These are phyloP conservation scores for Epicampocera succincta DNA, from an alignment of 2,888 invertebrate species.

Conservation along the genomic window DNA sequence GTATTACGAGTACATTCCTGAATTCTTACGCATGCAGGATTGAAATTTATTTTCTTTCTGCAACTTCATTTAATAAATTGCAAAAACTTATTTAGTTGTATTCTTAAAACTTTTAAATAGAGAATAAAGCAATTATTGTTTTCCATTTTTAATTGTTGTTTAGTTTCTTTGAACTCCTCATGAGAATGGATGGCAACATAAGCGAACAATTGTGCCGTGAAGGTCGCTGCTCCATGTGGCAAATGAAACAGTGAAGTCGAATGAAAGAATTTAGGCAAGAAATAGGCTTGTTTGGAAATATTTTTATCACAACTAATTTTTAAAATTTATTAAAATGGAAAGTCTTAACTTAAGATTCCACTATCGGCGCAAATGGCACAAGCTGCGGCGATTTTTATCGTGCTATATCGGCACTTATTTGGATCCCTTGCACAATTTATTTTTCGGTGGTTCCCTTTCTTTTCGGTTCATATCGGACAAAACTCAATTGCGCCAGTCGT, in stretches of 20 bases:
- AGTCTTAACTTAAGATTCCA: too few species aligned
- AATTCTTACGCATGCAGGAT: neutral
- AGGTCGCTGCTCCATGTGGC: slow-evolving; percentile 34
- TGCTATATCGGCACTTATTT: too few species aligned
- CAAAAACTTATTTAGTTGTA: slow-evolving; percentile 47
- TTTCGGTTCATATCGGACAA: too few species aligned
- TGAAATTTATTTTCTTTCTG: slow-evolving; percentile 13
- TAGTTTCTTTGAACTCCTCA: slow-evolving; percentile 16
- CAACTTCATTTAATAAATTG: slow-evolving; percentile 37
- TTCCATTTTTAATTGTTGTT: slow-evolving; percentile 50
- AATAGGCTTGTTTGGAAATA: too few species aligned
- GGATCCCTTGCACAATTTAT: too few species aligned
- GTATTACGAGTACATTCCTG: neutral
- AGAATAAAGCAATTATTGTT: slow-evolving; percentile 62
- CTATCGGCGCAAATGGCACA: too few species aligned
- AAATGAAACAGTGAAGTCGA: slow-evolving; percentile 8
- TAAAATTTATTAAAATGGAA: too few species aligned
- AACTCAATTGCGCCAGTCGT: too few species aligned
- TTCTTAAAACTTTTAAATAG: slow-evolving; percentile 45
- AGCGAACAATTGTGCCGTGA: slow-evolving; percentile 48
- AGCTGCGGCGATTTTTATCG: too few species aligned
- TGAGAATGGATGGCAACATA: slow-evolving; percentile 18
- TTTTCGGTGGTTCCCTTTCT: too few species aligned
- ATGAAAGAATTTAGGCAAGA: too few species aligned
- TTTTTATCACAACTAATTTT: too few species aligned